A percentile compares a stretch with the other conserved stretches of the same genome.
These are phyloP conservation scores for Anoplius nigerrimus DNA, from an alignment of 2,888 invertebrate species.

Conservation along the genomic window DNA sequence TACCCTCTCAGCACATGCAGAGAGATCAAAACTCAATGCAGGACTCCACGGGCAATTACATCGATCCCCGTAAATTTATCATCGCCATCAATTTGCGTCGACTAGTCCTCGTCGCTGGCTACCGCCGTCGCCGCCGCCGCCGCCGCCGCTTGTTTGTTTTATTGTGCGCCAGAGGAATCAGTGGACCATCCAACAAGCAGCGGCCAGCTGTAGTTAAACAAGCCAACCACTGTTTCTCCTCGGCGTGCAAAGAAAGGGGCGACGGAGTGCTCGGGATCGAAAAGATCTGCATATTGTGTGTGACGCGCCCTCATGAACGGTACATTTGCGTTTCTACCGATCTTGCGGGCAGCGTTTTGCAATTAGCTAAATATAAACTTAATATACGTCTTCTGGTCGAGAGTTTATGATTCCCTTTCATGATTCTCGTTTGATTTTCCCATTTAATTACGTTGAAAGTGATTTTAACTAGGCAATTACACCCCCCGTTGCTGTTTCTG, in stretches of 20 bases:
- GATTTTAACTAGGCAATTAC: too few species aligned
- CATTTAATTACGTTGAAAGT: too few species aligned
- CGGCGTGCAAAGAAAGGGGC: conserved; percentile 22
- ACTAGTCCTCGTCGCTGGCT: conserved; percentile 27
- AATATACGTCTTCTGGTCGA: too few species aligned
- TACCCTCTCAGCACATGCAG: background rate
- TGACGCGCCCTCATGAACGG: too few species aligned
- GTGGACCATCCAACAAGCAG: conserved; percentile 45
- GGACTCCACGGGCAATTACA: conserved; percentile 27
- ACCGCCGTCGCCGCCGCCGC: conserved; percentile 18
- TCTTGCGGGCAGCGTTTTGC: too few species aligned
- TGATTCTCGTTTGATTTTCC: too few species aligned
- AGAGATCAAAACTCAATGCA: background rate
- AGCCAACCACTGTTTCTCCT: conserved; percentile 36
- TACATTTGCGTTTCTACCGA: too few species aligned
- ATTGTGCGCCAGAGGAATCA: conserved; percentile 21
- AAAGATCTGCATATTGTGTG: too few species aligned
- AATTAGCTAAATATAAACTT: too few species aligned
- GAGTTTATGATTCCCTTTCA: too few species aligned
- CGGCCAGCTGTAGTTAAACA: conserved; percentile 54
- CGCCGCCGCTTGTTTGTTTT: conserved; percentile 17
- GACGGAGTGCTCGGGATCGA: background rate
- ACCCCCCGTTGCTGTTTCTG: too few species aligned
- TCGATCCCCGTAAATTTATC: conserved; percentile 55
- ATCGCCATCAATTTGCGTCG: conserved; percentile 52